Evolutionary conservation across 2,888 invertebrate genomes (phyloP).

Genomic region (Leptura quadrifasciata): DNA sequence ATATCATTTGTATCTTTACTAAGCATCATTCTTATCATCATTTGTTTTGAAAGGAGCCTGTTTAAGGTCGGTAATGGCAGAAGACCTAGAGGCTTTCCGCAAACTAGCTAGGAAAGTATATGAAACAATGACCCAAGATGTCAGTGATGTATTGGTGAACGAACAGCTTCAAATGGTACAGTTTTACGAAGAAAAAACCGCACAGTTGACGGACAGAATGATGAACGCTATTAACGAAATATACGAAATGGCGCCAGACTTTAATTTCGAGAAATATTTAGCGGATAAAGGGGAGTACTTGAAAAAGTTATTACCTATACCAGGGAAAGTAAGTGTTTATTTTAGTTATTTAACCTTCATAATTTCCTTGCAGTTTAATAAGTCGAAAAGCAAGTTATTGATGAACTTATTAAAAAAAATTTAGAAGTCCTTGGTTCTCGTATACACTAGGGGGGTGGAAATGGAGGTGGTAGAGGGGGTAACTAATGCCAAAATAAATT

Average conservation of each 20-base stretch:
- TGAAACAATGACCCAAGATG: constrained; percentile 72
- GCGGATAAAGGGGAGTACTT: constrained; percentile 65
- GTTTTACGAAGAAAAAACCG: constrained; percentile 65
- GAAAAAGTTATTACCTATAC: constrained; percentile 61
- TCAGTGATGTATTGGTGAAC: constrained; percentile 71
- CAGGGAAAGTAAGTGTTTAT: constrained; percentile 52
- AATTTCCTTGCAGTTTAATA: no score
- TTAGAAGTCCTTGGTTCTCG: no score
- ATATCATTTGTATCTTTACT: no score
- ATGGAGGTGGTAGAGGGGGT: no score
- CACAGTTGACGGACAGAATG: constrained; percentile 66
- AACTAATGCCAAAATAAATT: no score
- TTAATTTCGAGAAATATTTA: constrained; percentile 69
- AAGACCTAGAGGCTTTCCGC: constrained; percentile 68
- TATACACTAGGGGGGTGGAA: no score
- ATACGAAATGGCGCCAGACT: constrained; percentile 66
- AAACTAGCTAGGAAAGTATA: constrained; percentile 69
- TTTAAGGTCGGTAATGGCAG: constrained; percentile 66
- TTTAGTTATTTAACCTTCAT: no score
- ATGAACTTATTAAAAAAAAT: no score
- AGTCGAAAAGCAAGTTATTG: no score
- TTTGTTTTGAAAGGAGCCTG: constrained; percentile 55
- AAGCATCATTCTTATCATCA: neutral
- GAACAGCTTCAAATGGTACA: constrained; percentile 69
- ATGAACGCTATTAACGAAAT: constrained; percentile 69